Evolutionary conservation across 2,113 vertebrate species (phyloP), one percentile per base, ranked within the genome.

Genomic region (Channa maculata): DNA sequence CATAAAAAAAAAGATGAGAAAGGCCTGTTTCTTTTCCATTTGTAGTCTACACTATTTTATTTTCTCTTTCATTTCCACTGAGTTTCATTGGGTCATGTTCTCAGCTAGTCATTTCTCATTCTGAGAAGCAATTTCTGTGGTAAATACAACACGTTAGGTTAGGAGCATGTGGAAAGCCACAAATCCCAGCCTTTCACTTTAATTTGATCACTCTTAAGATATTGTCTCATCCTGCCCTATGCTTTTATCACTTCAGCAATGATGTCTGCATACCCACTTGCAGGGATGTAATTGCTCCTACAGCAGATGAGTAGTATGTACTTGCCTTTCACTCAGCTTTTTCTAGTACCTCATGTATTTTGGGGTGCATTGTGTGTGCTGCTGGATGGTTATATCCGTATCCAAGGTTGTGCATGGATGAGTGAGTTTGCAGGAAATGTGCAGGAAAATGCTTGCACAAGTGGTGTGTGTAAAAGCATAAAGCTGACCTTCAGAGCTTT

Each of bases 401-500:
- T 61, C 38, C 33, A 37, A 41, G 41, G 34, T 8, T 66, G 57
- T 45, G 24, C 24, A 49, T 45, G 36, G 33, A 34, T 41, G 34
- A 41, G 6, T 51, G 68, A 71, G 33, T 44, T 76, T 49, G 43
- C 57, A 33, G 38, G 69, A 65, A 65, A 73, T 57, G 46, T 61
- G 53, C 53, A 61, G 44, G 39, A 64, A 48, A 67, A 60, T 75
- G 54, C 2, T 57, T 79, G 65, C 67, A 58, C 57, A 52, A 71
- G 53, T 33, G 64, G 48, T 15, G 49, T 60, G 49, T 38, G 60
- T 66, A 33, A 64, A 75, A 69, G 72, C 69, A 61, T 39, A 5
- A 36, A 37, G 50, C 63, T 73, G 74, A 85, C 82, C 71, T 83
- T 84, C 71, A 62, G 54, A 60, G 5, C 59, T 15, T 11, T 71